A percentile compares a stretch with the other conserved stretches of the same genome.
Evolutionary conservation across 2,797 vertebrate species (phyloP).

Genomic region (Chaunax sp.): DNA sequence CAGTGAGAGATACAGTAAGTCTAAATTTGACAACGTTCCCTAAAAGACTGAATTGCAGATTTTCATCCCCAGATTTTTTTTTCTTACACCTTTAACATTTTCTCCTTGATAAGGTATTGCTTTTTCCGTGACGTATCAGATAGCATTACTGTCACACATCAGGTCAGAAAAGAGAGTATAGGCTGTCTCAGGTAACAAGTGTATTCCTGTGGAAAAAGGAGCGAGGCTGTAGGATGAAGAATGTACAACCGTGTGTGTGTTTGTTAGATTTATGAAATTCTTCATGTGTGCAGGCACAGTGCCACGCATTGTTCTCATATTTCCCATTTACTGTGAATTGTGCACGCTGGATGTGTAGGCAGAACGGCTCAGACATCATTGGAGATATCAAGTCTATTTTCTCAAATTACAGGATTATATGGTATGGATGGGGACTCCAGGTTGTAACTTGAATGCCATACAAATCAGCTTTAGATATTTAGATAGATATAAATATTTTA

Average conservation of each 20-base stretch:
- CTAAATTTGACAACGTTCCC: constrained; percentile 42
- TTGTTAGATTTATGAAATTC: background rate
- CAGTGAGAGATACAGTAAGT: constrained; percentile 24
- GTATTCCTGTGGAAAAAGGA: background rate
- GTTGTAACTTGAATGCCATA: constrained; percentile 4
- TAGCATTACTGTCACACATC: constrained; percentile 40
- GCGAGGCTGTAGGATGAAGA: background rate
- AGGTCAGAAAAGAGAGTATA: constrained; percentile 33
- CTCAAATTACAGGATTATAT: constrained; percentile 17
- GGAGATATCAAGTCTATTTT: constrained; percentile 13
- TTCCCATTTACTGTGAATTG: background rate
- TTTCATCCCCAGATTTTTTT: constrained; percentile 17
- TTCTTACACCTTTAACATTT: constrained; percentile 26
- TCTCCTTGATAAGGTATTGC: constrained; percentile 40
- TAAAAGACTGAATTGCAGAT: constrained; percentile 36
- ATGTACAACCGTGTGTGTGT: background rate
- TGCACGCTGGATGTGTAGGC: constrained; percentile 4
- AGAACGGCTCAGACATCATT: background rate
- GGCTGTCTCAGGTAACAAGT: constrained; percentile 26
- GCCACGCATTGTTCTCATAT: background rate
- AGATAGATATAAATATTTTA: too few species aligned
- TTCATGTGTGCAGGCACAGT: background rate
- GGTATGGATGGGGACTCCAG: background rate
- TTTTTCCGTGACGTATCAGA: constrained; percentile 51
- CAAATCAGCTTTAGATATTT: background rate